Base-by-base conservation (phyloP, 2,888 invertebrate species). In the Acronicta psi region DNA sequence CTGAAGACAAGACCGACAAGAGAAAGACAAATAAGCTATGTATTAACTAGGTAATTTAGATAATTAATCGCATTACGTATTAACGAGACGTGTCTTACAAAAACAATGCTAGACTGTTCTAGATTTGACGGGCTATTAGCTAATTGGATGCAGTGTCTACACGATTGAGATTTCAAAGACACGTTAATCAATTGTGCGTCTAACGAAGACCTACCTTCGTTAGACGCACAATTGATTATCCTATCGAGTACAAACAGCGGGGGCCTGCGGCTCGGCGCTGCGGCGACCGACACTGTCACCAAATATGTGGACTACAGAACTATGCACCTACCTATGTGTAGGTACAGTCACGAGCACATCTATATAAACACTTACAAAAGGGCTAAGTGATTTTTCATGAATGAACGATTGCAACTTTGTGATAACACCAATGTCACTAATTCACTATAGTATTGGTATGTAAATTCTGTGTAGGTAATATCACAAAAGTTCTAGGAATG, bases 141-240 rank as follows among this genome's bases (percentile, higher is more conserved):
- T 66, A 75, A 77, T 75, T 77, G 71, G 60, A 59, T 53, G 49
- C 54, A 59, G 36, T 23, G 50, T 59, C 60, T 49, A 69, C 44
- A 71, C 63, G 58, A 69, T 56, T 52, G 61, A 38, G 41, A 72
- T 74, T 75, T 77, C 77, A 77, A 75, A 77, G 77, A 69, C 69
- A 57, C 56, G 54, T 56, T 65, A 68, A 64, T 71, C 73, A 76
- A 77, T 65, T 72, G 68, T 62, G 55, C 66, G 49, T 77, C 77
- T 73, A 77, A 76, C 70, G 64, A 77, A 77, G 70, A 56, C n/a
- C n/a, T n/a, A n/a, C n/a, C n/a, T n/a, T n/a, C n/a, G n/a, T n/a
- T n/a, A n/a, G n/a, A n/a, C n/a, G n/a, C n/a, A n/a, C n/a, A n/a
- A n/a, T n/a, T n/a, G n/a, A n/a, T n/a, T n/a, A n/a, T n/a, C n/a